Evolutionary conservation across 1,140 invertebrate genomes (phyloP).

Genomic region (Maconellicoccus hirsutus): DNA sequence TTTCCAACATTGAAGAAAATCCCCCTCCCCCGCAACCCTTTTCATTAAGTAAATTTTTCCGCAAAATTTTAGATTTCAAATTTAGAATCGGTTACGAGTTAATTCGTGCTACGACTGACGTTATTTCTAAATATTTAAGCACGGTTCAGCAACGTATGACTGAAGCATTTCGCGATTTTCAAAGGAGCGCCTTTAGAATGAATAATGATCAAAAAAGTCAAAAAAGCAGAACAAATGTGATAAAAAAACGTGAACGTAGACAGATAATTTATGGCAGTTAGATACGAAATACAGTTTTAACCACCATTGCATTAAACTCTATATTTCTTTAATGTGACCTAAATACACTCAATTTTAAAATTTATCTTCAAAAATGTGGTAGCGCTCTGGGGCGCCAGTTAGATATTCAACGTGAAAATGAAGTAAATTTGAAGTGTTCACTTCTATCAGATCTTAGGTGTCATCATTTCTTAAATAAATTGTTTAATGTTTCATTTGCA

Average conservation of each 20-base stretch:
- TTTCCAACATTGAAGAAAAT: background rate
- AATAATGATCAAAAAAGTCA: background rate
- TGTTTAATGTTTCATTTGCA: constrained; percentile 11
- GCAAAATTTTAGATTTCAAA: constrained; percentile 12
- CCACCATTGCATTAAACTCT: background rate
- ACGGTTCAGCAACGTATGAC: constrained; percentile 13
- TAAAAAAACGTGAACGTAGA: background rate
- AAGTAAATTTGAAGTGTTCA: no score
- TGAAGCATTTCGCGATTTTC: background rate
- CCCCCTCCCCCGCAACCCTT: background rate
- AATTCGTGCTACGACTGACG: constrained; percentile 2
- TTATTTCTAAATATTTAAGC: background rate
- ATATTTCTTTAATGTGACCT: background rate
- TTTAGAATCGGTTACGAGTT: constrained; percentile 2
- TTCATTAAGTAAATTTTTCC: background rate
- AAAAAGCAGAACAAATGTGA: background rate
- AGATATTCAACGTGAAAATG: no score
- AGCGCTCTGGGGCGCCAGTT: no score
- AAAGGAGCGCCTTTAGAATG: constrained; percentile 2
- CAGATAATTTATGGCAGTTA: background rate
- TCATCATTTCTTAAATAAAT: constrained; percentile 14
- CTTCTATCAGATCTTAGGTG: no score
- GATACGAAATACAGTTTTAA: background rate
- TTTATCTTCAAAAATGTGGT: no score
- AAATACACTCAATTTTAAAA: no score